A percentile compares a stretch with the other conserved stretches of the same genome.
phyloP scores from a whole-genome alignment of 2,797 vertebrate genomes.

The Labeo calbasu region DNA sequence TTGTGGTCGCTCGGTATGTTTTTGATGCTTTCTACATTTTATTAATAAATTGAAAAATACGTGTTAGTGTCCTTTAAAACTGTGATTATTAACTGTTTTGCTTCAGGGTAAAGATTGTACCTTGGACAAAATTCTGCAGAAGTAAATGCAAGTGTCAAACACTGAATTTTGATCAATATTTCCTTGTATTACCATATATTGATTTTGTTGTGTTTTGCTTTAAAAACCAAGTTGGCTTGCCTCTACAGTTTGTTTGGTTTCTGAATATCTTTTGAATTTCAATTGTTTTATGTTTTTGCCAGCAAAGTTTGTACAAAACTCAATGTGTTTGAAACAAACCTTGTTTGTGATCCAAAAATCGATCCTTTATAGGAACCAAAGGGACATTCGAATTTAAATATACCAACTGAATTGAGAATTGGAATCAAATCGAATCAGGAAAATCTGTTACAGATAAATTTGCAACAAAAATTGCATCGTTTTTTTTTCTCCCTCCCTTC shows the following conservation, averaged over 20 bases:
- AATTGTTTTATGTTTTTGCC: neutral
- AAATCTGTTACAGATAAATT: neutral
- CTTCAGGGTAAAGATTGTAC: neutral
- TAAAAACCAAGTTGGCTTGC: neutral
- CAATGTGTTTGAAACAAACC: neutral
- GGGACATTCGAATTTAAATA: neutral
- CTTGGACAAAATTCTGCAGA: neutral
- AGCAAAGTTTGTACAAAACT: neutral
- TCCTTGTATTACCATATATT: neutral
- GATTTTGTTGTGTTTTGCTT: neutral
- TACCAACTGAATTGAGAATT: neutral
- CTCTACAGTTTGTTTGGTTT: conserved; percentile 1
- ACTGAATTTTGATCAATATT: neutral
- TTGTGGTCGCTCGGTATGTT: conserved; percentile 95
- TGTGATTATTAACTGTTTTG: neutral
- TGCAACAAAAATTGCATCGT: neutral
- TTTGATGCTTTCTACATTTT: conserved; percentile 16
- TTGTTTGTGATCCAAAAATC: neutral
- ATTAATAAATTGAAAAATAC: neutral
- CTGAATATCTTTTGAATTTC: neutral
- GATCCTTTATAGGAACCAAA: neutral
- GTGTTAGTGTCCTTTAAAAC: neutral
- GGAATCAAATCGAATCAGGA: neutral
- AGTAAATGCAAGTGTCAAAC: neutral
- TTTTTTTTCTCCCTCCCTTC: neutral